These are phyloP conservation scores for Lepas anatifera DNA, from an alignment of 2,888 invertebrate species.

Conservation along the genomic window DNA sequence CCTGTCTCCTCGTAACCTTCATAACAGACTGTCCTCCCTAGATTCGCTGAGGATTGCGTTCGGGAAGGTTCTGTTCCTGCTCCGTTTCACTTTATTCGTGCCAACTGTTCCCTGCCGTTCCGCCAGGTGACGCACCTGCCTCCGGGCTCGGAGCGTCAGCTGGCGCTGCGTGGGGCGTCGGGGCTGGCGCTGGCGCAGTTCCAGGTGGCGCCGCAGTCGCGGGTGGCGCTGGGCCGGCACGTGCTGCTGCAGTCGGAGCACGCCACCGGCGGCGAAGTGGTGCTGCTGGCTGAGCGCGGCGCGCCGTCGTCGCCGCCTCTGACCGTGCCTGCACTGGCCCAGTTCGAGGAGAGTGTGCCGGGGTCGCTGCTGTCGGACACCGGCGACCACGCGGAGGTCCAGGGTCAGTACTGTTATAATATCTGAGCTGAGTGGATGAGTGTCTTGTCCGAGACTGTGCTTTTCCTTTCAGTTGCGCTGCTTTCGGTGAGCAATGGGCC, in stretches of 20 bases:
- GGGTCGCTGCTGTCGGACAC: slow-evolving; percentile 49
- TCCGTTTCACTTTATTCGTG: neutral
- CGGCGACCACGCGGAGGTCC: slow-evolving; percentile 41
- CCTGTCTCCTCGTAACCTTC: too few relatives aligned
- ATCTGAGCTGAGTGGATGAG: too few relatives aligned
- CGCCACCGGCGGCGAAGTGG: slow-evolving; percentile 45
- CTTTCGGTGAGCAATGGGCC: too few relatives aligned
- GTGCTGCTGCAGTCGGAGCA: slow-evolving; percentile 64
- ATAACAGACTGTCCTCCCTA: too few relatives aligned
- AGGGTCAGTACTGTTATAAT: too few relatives aligned
- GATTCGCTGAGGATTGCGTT: too few relatives aligned
- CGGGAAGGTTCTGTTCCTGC: neutral
- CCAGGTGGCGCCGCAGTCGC: slow-evolving; percentile 41
- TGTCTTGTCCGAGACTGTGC: too few relatives aligned
- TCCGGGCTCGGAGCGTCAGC: slow-evolving; percentile 50
- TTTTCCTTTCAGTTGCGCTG: too few relatives aligned
- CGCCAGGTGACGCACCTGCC: slow-evolving; percentile 54
- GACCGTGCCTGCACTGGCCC: slow-evolving; percentile 58
- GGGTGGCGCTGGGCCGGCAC: slow-evolving; percentile 50
- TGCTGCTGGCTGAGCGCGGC: slow-evolving; percentile 53
- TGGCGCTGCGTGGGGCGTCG: slow-evolving; percentile 54
- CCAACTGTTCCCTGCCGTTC: too few relatives aligned
- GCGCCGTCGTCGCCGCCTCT: slow-evolving; percentile 35
- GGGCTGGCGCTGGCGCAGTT: slow-evolving; percentile 64
- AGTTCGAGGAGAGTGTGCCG: slow-evolving; percentile 66